Base-by-base conservation (phyloP, 2,888 invertebrate genomes). In the Bombylius discolor region DNA sequence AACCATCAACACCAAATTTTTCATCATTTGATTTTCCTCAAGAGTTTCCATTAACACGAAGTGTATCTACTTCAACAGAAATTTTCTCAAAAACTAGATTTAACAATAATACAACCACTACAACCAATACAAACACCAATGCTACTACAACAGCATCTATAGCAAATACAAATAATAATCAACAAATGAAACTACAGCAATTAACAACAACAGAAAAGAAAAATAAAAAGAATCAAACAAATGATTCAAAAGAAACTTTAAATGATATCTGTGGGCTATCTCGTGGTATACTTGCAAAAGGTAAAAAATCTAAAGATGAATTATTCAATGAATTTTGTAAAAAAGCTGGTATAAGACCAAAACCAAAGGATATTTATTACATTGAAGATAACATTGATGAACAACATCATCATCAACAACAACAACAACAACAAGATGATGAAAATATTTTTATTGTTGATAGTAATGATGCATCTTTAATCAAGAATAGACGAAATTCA, bases 311-410 rank as follows among this genome's bases (percentile, higher is more conserved):
- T 52, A 72, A 71, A 63, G 72, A 73, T 59, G 72, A 72, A 56
- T 64, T 73, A n/a, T 73, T 72, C 59, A 67, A 68, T 56, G 73
- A 73, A 57, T 71, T 73, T 57, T 73, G 72, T 59, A 70, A 69
- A 54, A 64, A 67, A 13, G 68, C 73, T 45, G 72, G 72, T 39
- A 65, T 67, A 53, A 68, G 71, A 42, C 67, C 65, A 58, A 73
- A 69, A 54, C 71, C 72, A 5, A 73, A 72, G 59, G 70, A 74
- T 57, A 73, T 72, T 42, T 74, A 74, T 61, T 72, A 68, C 56
- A 72, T 74, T 50, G 66, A 67, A 53, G 67, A 60, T 42, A 49
- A 52, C 55, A 56, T 39, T 39, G 31, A 36, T 4, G 31, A 55
- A 34, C 53, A 56, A 47, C 52, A 56, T 8, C 59, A 60, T 13